Evolutionary conservation across 2,888 invertebrate genomes (phyloP), one percentile per base, ranked within the genome.

Genomic region (Perizoma affinitatum): DNA sequence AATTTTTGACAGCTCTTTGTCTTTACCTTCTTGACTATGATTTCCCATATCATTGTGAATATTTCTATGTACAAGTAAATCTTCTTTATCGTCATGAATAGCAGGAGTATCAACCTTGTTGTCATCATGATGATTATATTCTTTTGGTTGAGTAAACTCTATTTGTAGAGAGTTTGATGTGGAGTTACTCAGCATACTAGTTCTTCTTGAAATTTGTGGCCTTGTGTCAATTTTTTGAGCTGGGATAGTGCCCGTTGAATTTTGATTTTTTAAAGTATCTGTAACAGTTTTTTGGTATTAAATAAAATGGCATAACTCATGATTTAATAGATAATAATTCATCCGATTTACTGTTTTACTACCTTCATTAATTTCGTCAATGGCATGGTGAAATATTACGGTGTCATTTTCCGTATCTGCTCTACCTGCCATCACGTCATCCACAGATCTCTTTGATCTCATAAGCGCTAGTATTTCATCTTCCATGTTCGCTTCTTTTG

Each of bases 361-460:
- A 88, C 88, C 87, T 83, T 87, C 85, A 71, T 88, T 84, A 0
- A 87, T 50, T 68, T 90, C 91, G 67, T 91, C 88, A 1, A 86
- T 63, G 1, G 80, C 76, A 43, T 86, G 75, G 71, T 83, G 76
- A 66, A 86, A 85, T 51, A 74, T 79, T 0, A 87, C 61, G 63
- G 92, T 78, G 57, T 73, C 69, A 64, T 88, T 81, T 8, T 67
- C 61, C 35, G 62, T 66, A 41, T 53, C 42, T 10, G 35, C 11
- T 11, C 66, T 65, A 4, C 56, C 58, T 4, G 38, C 53, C 4
- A 22, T 22, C 10, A 53, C 59, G 4, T 56, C 58, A 11, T 36
- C 49, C 67, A 77, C 54, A 75, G 88, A 81, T 82, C 93, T 77
- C 65, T 79, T 83, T 0, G 55, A 52, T 44, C 84, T 75, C 43